phyloP scores from a whole-genome alignment of 2,888 invertebrate genomes.

The Cataglyphis rosenhaueri region DNA sequence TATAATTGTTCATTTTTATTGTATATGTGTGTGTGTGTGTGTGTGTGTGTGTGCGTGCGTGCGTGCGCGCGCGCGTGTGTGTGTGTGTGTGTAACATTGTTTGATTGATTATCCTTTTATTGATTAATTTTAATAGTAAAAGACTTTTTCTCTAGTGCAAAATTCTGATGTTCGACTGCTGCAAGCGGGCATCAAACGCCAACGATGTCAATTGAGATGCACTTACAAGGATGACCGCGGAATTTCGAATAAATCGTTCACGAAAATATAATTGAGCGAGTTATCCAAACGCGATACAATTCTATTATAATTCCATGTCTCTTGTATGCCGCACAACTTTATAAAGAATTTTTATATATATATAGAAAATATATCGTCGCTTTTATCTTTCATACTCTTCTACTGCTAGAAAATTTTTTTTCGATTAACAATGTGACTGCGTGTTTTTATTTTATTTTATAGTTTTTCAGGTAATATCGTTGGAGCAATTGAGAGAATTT shows the following conservation, averaged over 20 bases:
- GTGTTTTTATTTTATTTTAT: background rate
- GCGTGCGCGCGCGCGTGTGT: no score
- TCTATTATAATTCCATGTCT: constrained; percentile 18
- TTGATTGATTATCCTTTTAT: background rate
- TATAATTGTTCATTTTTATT: no score
- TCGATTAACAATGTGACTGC: background rate
- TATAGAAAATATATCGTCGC: constrained; percentile 15
- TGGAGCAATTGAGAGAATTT: background rate
- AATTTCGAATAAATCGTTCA: constrained; percentile 28
- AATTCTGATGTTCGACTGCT: constrained; percentile 5
- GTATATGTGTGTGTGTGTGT: no score
- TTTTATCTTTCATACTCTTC: constrained; percentile 31
- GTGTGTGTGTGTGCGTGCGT: no score
- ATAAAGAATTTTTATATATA: background rate
- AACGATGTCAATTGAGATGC: background rate
- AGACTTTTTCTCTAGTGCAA: background rate
- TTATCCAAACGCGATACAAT: constrained; percentile 4
- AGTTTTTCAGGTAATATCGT: background rate
- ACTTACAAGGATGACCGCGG: constrained; percentile 1
- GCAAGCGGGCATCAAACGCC: background rate
- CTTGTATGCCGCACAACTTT: background rate
- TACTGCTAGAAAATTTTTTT: constrained; percentile 23
- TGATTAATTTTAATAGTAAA: background rate
- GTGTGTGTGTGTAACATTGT: background rate
- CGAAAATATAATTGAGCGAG: constrained; percentile 35